Evolutionary conservation across 2,113 vertebrate species (phyloP).

Genomic region (Campylomormyrus numenius): DNA sequence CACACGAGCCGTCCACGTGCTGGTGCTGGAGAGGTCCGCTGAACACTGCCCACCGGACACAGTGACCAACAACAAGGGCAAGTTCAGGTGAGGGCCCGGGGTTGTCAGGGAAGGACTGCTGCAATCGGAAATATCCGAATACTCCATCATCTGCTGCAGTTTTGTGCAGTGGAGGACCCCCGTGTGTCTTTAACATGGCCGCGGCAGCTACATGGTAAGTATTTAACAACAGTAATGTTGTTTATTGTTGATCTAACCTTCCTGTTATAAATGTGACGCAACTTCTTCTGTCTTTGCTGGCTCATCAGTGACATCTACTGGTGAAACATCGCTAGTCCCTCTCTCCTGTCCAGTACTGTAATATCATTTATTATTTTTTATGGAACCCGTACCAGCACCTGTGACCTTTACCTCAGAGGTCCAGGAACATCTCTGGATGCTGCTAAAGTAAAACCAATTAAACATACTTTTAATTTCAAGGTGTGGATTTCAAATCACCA

Average conservation of each 20-base stretch:
- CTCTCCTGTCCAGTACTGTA: background rate
- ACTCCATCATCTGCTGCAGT: background rate
- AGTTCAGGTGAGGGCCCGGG: constrained; percentile 76
- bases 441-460: background rate
- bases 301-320: constrained; percentile 4
- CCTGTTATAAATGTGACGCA: too few species aligned
- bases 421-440: background rate
- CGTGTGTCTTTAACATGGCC: background rate
- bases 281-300: background rate
- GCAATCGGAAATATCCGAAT: background rate
- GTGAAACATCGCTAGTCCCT: background rate
- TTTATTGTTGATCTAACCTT: background rate
- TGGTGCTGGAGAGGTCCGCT: constrained; percentile 85
- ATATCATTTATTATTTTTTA: background rate
- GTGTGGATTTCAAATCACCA: background rate
- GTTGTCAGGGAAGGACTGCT: background rate
- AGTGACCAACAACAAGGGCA: constrained; percentile 88
- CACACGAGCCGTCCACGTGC: constrained; percentile 81
- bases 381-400: background rate
- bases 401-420: background rate
- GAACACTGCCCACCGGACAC: constrained; percentile 84
- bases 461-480: background rate
- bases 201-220: background rate
- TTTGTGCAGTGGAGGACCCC: background rate
- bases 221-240: background rate